phyloP scores from a whole-genome alignment of 1,140 invertebrate species.

The Lucilia sericata region DNA sequence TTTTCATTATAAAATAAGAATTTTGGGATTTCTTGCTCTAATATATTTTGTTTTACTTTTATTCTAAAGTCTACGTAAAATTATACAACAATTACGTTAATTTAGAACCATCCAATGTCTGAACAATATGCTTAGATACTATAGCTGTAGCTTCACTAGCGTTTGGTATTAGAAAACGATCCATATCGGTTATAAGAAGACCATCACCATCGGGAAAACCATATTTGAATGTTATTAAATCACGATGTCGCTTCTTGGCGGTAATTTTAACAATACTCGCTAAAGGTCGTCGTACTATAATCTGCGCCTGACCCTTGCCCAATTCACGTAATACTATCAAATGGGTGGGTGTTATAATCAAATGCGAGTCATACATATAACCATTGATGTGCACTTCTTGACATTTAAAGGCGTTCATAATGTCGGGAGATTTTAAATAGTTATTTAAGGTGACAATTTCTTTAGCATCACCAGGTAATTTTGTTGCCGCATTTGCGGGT shows the following conservation, averaged over 20 bases:
- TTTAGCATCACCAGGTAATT: conserved; percentile 70
- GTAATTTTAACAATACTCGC: conserved; percentile 95
- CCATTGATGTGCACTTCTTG: conserved; percentile 91
- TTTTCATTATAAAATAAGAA: neutral
- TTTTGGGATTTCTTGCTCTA: neutral
- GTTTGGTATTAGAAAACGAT: conserved; percentile 91
- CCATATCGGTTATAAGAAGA: conserved; percentile 79
- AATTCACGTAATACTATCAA: conserved; percentile 89
- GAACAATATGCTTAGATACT: conserved; percentile 72
- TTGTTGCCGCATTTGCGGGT: conserved; percentile 49
- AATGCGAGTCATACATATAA: conserved; percentile 85
- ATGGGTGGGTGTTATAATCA: conserved; percentile 90
- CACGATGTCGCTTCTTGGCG: conserved; percentile 91
- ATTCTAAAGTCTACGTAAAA: conserved; percentile 23
- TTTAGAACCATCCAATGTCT: conserved; percentile 58
- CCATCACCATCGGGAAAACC: conserved; percentile 64
- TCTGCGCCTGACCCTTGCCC: conserved; percentile 80
- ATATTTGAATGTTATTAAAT: conserved; percentile 93
- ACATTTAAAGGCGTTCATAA: conserved; percentile 89
- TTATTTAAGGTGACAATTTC: conserved; percentile 76
- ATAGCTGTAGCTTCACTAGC: conserved; percentile 84
- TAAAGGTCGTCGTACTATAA: conserved; percentile 86
- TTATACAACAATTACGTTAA: conserved; percentile 48
- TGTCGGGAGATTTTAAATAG: conserved; percentile 87
- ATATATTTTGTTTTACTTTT: neutral